phyloP scores from a whole-genome alignment of 2,888 invertebrate species.

The Drosophila sordidapex region DNA sequence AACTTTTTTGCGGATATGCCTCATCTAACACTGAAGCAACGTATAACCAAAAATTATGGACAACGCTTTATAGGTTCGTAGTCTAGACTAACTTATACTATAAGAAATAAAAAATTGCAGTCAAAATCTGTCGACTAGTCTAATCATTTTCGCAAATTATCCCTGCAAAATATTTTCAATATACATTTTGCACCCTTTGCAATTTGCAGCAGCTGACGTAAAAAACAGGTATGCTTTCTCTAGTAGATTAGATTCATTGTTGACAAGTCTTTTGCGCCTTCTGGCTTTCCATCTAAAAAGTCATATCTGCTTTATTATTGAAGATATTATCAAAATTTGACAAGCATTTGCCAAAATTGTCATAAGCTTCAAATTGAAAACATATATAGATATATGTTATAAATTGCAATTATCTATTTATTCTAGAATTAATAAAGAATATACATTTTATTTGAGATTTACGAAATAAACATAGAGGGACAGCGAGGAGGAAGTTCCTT shows the following conservation, averaged over 20 bases:
- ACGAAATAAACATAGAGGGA: neutral
- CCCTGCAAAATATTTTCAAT: no score
- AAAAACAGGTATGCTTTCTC: neutral
- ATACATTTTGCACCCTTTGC: neutral
- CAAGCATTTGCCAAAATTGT: neutral
- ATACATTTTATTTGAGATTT: neutral
- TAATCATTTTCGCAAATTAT: neutral
- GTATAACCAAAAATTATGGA: slow-evolving; percentile 88
- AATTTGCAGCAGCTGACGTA: neutral
- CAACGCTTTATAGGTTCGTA: slow-evolving; percentile 87
- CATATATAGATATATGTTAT: no score
- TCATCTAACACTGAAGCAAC: slow-evolving; percentile 86
- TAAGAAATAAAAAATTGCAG: neutral
- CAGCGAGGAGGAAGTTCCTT: neutral
- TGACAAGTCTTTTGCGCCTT: neutral
- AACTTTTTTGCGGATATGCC: slow-evolving; percentile 87
- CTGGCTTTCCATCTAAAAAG: neutral
- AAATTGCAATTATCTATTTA: neutral
- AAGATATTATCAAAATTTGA: neutral
- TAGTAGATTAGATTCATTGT: neutral
- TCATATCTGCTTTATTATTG: neutral
- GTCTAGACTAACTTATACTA: neutral
- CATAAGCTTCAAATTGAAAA: neutral
- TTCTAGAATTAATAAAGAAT: neutral
- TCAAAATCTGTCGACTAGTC: neutral